Base-by-base conservation (phyloP, 2,888 invertebrate genomes). In the Parelbella ahira region DNA sequence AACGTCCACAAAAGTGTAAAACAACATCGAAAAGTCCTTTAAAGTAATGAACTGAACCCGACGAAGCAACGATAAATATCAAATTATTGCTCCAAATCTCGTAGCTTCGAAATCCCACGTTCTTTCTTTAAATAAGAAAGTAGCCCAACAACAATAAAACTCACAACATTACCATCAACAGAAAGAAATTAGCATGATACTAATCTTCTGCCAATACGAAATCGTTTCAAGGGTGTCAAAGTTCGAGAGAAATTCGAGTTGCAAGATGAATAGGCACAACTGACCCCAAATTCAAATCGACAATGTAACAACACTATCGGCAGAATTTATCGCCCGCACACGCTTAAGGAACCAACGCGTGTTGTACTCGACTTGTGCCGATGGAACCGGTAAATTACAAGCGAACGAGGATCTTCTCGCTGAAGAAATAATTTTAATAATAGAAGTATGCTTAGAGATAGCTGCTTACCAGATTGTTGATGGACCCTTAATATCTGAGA, bases 201-300 rank as follows among this genome's bases (percentile, higher is more conserved):
- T 9, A 21, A 41, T 39, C 39, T 32, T 12, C 25, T 33, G 27
- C 41, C 20, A 41, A 32, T 25, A 33, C 27, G 25, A 32, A 39
- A 32, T 32, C 25, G 32, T 8, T 39, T 19, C 32, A 24, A 18
- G 39, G 32, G 27, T 41, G 41, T 41, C 41, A 41, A 33, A 33
- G 41, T 41, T 41, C 27, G 38, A 33, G 41, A 33, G 41, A 41
- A 41, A 41, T 25, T 33, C 41, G 19, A 33, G 27, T 32, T 41
- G 19, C 20, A 27, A 27, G 41, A 41, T 33, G 41, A 33, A 41
- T 33, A 41, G 41, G 41, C 41, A 12, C 25, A 27, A 20, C 25
- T 41, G 39, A 41, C 39, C 39, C 39, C 32, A 25, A 41, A 41
- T 27, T 41, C 33, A 33, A 41, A 41, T 41, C 33, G 20, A 41